Conservation (phyloP, 2,113 vertebrate genomes). For the Zapornia atra region DNA sequence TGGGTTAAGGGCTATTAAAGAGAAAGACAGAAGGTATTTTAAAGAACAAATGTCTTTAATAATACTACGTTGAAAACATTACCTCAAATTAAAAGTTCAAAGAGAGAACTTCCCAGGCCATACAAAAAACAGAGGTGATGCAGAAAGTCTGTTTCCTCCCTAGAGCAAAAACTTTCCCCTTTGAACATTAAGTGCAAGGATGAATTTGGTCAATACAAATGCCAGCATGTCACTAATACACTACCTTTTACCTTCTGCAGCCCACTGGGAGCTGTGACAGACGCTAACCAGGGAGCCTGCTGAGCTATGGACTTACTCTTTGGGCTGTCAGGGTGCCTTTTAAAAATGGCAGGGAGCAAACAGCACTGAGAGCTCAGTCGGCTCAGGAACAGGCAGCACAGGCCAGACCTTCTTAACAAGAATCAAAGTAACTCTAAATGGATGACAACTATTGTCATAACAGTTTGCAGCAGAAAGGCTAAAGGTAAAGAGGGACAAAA, state of each 20-base stretch:
- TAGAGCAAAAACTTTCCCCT: background rate
- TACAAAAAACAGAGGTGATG: background rate
- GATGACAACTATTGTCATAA: background rate
- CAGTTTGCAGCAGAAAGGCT: background rate
- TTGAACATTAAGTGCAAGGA: fast-evolving
- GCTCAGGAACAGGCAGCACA: background rate
- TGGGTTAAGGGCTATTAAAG: background rate
- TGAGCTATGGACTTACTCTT: background rate
- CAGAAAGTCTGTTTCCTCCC: background rate
- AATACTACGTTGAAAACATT: background rate
- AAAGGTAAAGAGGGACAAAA: background rate
- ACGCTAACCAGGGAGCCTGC: background rate
- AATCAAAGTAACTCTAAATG: background rate
- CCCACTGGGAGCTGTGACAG: background rate
- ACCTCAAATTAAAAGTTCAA: background rate
- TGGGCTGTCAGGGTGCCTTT: background rate
- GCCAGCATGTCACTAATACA: background rate
- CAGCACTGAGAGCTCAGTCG: background rate
- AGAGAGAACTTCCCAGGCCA: background rate
- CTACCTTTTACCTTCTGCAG: background rate
- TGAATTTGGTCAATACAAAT: background rate
- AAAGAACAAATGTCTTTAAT: background rate
- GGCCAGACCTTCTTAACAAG: background rate
- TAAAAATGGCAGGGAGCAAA: background rate
- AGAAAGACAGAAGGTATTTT: background rate